phyloP scores from a whole-genome alignment of 2,113 vertebrate species.

The Poicephalus meyeri region DNA sequence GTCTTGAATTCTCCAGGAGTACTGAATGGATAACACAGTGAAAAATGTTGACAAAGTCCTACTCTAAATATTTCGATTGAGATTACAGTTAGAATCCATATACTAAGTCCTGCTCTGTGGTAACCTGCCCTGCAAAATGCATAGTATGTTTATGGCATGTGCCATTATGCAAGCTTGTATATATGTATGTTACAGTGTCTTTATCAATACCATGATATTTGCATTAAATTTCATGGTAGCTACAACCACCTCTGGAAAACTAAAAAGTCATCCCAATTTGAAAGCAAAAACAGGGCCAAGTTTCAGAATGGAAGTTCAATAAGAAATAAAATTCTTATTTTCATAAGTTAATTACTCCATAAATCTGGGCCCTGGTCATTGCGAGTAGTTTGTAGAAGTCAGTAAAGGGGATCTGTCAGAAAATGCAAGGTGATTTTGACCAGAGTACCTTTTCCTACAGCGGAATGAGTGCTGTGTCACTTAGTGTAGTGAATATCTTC shows the following conservation, averaged over 20 bases:
- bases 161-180: background rate
- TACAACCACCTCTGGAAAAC: background rate
- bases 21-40: background rate
- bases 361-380: background rate
- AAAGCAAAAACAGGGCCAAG: background rate
- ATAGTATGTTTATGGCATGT: background rate
- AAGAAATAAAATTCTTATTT: background rate
- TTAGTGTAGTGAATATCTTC: background rate
- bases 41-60: background rate
- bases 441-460: background rate
- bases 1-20: background rate
- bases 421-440: slow-evolving; percentile 7
- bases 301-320: background rate
- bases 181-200: background rate
- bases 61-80: background rate
- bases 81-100: background rate
- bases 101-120: background rate
- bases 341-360: background rate
- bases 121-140: background rate
- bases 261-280: background rate
- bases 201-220: background rate
- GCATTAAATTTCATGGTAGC: background rate
- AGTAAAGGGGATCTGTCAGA: background rate
- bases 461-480: background rate
- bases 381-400: background rate